phyloP scores from a whole-genome alignment of 2,113 vertebrate species.

The Cromileptes altivelis region DNA sequence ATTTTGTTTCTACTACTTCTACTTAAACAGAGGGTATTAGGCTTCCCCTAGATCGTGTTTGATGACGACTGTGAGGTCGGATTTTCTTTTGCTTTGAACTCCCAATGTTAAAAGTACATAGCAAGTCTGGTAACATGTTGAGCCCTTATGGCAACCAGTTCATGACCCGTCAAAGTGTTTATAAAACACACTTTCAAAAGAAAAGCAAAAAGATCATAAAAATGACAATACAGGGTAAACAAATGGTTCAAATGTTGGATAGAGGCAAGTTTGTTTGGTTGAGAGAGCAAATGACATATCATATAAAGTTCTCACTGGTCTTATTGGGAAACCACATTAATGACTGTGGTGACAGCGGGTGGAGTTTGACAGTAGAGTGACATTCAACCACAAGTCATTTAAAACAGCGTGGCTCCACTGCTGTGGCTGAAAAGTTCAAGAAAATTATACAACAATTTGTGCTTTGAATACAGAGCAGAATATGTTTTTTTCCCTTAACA shows the following conservation, averaged over 20 bases:
- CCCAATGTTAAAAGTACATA: background rate
- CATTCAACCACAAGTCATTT: slow-evolving; percentile 50
- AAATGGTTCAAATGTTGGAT: slow-evolving; percentile 19
- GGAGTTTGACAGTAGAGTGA: slow-evolving; percentile 55
- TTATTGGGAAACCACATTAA: slow-evolving; percentile 59
- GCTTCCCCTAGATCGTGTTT: background rate
- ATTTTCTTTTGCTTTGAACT: slow-evolving; percentile 27
- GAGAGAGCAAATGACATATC: slow-evolving; percentile 23
- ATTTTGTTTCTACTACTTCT: background rate
- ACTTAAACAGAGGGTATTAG: background rate
- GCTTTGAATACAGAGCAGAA: slow-evolving; percentile 5
- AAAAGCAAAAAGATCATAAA: background rate
- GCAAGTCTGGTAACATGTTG: slow-evolving; percentile 22
- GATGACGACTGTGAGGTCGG: background rate
- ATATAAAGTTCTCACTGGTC: slow-evolving; percentile 60
- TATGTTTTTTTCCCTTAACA: background rate
- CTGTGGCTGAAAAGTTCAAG: slow-evolving; percentile 28
- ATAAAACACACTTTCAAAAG: slow-evolving; percentile 17
- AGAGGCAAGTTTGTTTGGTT: slow-evolving; percentile 5
- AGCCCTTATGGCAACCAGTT: slow-evolving; percentile 18
- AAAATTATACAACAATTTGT: slow-evolving; percentile 8
- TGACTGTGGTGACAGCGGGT: slow-evolving; percentile 57
- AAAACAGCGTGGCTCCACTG: slow-evolving; percentile 33
- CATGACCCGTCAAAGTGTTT: slow-evolving; percentile 28
- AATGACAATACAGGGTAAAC: slow-evolving; percentile 5